These are phyloP conservation scores for Limonius californicus DNA, from an alignment of 1,140 invertebrate species.

Conservation along the genomic window DNA sequence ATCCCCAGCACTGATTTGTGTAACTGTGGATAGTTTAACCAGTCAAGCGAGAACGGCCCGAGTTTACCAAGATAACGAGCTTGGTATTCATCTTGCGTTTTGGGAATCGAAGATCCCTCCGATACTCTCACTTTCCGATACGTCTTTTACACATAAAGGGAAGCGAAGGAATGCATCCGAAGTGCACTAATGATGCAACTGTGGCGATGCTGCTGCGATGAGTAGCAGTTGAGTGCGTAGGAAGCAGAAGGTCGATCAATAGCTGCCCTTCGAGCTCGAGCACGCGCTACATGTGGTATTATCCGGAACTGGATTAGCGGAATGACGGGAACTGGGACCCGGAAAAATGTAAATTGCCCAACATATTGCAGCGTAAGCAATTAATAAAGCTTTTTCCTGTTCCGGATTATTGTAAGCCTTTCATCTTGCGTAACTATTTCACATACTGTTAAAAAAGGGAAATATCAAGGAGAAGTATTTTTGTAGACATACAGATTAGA, in stretches of 20 bases:
- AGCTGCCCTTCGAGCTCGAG: conserved; percentile 19
- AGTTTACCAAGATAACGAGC: conserved; percentile 30
- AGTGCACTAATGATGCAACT: conserved; percentile 16
- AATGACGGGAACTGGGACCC: conserved; percentile 32
- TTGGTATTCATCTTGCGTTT: conserved; percentile 29
- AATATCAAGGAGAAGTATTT: no score
- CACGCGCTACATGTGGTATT: conserved; percentile 34
- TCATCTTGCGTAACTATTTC: no score
- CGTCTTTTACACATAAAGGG: not conserved
- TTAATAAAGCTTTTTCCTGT: no score
- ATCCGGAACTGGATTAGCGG: conserved; percentile 30
- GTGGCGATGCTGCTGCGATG: conserved; percentile 9
- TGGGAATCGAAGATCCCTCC: conserved; percentile 21
- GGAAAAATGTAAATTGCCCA: conserved; percentile 32
- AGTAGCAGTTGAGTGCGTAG: conserved; percentile 21
- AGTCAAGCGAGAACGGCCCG: not conserved
- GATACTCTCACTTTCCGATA: conserved; percentile 20
- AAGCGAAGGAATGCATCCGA: conserved; percentile 8
- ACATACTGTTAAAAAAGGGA: no score
- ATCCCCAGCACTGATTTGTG: no score
- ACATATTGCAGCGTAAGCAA: no score
- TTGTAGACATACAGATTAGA: no score
- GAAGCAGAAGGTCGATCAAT: conserved; percentile 21
- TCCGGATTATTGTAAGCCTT: no score
- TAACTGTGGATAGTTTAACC: not conserved